These are phyloP conservation scores for Leucophenga maculata DNA, from an alignment of 2,888 invertebrate species.

Conservation along the genomic window DNA sequence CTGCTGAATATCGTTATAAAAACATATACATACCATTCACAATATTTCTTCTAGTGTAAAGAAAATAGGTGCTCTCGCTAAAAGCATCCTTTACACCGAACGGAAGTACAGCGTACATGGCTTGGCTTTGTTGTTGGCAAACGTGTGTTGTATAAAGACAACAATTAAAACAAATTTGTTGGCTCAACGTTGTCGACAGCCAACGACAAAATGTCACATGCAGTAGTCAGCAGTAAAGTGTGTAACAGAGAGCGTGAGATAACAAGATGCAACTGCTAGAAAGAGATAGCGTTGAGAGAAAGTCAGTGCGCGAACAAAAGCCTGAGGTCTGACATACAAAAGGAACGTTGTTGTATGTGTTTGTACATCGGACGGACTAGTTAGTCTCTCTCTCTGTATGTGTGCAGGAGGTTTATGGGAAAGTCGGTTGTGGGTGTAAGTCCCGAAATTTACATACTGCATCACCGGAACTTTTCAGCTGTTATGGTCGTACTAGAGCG, in stretches of 20 bases:
- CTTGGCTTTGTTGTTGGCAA: background rate
- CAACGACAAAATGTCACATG: conserved; percentile 5
- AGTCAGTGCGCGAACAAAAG: background rate
- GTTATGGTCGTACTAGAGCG: background rate
- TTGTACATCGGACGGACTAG: background rate
- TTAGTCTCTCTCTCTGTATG: background rate
- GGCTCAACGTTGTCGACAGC: conserved; percentile 6
- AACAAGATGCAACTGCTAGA: background rate
- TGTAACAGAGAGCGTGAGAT: background rate
- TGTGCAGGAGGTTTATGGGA: conserved; percentile 13
- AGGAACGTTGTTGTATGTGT: background rate
- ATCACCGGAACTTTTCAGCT: conserved; percentile 18
- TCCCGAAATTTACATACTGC: background rate
- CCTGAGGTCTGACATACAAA: background rate
- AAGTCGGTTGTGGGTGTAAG: conserved; percentile 27
- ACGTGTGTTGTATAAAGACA: conserved; percentile 20
- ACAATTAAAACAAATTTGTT: conserved; percentile 31
- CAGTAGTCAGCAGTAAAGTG: background rate
- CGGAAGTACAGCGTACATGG: background rate
- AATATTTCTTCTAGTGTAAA: background rate
- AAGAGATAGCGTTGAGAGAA: background rate
- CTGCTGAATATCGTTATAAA: no score
- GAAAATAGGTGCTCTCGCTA: background rate
- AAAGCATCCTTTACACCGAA: background rate
- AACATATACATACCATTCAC: no score